phyloP scores from a whole-genome alignment of 2,797 vertebrate genomes.

The Choloepus didactylus region DNA sequence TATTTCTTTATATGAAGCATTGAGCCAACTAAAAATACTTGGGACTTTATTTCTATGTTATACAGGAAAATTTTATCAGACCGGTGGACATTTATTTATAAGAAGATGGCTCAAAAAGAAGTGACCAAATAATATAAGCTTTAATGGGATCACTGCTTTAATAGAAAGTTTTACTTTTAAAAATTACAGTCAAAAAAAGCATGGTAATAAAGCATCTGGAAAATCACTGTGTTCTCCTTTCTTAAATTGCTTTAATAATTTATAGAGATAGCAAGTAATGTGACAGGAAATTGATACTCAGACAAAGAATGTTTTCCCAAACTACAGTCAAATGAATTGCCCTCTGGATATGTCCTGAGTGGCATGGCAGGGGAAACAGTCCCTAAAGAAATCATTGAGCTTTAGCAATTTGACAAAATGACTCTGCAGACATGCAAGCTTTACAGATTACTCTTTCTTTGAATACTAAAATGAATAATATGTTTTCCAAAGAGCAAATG shows the following conservation, averaged over 20 bases:
- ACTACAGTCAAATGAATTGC: constrained; percentile 79
- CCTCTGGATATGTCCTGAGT: constrained; percentile 77
- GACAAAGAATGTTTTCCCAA: constrained; percentile 80
- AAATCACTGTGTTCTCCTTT: constrained; percentile 79
- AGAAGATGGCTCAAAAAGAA: neutral
- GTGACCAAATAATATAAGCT: neutral
- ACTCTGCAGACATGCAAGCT: constrained; percentile 65
- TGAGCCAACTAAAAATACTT: neutral
- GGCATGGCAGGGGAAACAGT: constrained; percentile 58
- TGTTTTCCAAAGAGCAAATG: constrained; percentile 70
- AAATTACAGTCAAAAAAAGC: constrained; percentile 76
- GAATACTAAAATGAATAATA: constrained; percentile 79
- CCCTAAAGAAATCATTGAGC: constrained; percentile 83
- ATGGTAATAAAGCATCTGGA: constrained; percentile 67
- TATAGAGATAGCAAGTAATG: constrained; percentile 75
- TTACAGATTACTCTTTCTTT: constrained; percentile 81
- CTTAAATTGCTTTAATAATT: constrained; percentile 83
- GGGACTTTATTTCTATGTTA: neutral
- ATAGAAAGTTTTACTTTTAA: constrained; percentile 68
- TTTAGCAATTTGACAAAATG: constrained; percentile 81
- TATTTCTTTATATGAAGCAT: neutral
- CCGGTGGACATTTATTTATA: constrained; percentile 3
- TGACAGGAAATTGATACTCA: constrained; percentile 85
- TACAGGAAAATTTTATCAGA: neutral
- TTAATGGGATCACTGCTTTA: constrained; percentile 66